Percentiles rank a stretch among this genome's conserved stretches.
phyloP scores from a whole-genome alignment of 2,888 invertebrate genomes.

The Acrobasis repandana region DNA sequence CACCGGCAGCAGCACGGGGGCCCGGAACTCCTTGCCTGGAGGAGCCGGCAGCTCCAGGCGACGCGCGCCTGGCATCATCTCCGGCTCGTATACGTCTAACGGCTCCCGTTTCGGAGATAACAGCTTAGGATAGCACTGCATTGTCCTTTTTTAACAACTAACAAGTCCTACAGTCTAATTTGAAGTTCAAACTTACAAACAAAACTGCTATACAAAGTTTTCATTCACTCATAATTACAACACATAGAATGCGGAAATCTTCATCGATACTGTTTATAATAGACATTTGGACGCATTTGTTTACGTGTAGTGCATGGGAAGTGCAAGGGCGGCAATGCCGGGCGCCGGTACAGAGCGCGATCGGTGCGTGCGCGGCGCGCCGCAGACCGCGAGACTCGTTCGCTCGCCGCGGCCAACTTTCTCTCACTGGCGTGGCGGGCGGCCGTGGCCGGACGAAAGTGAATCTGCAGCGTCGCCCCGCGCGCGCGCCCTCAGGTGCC shows the following conservation, averaged over 20 bases:
- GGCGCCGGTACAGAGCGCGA: slow-evolving; percentile 53
- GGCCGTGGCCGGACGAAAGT: slow-evolving; percentile 79
- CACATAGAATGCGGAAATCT: slow-evolving; percentile 53
- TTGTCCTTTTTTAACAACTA: slow-evolving; percentile 53
- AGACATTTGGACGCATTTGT: slow-evolving; percentile 57
- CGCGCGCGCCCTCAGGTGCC: slow-evolving; percentile 58
- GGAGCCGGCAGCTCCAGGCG: slow-evolving; percentile 75
- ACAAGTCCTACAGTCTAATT: slow-evolving; percentile 34
- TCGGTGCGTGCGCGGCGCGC: slow-evolving; percentile 69
- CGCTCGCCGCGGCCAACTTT: slow-evolving; percentile 82
- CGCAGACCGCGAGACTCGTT: slow-evolving; percentile 78
- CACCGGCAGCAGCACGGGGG: slow-evolving; percentile 68
- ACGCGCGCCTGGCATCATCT: slow-evolving; percentile 61
- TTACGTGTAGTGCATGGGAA: slow-evolving; percentile 59
- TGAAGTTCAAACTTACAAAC: slow-evolving; percentile 36
- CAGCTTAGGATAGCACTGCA: slow-evolving; percentile 78
- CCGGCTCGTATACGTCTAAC: slow-evolving; percentile 64
- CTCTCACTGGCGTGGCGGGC: slow-evolving; percentile 81
- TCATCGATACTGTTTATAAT: slow-evolving; percentile 39
- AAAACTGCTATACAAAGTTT: slow-evolving; percentile 42
- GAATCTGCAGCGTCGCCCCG: slow-evolving; percentile 76
- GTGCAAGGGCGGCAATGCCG: slow-evolving; percentile 55
- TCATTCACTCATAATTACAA: slow-evolving; percentile 43
- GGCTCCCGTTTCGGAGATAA: slow-evolving; percentile 73
- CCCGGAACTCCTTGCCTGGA: slow-evolving; percentile 76